Base-by-base conservation (phyloP, 2,113 vertebrate species). In the Tympanuchus pallidicinctus region DNA sequence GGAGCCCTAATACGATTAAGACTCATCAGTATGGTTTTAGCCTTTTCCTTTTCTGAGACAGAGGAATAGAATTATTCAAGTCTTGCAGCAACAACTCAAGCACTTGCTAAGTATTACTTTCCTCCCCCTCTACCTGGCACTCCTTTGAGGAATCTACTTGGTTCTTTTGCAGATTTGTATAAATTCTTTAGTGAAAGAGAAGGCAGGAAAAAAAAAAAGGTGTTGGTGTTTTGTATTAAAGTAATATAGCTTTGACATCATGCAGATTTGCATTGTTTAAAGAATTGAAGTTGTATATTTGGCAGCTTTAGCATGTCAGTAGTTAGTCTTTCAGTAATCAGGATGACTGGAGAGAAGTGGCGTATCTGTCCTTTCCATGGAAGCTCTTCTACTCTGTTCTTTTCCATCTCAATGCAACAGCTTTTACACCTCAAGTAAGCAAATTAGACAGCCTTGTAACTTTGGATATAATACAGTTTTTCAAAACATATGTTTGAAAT, bases 1-100 rank as follows among this genome's bases (percentile, higher is more conserved):
- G 96, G 96, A 96, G 97, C 97, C 98, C 96, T 98, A 98, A 98
- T 97, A 96, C 98, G 98, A 98, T 98, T 97, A 98, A 97, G 97
- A 97, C 94, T 97, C 96, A 95, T 97, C 96, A 94, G 92, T 79
- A 48, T 50, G 91, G 97, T 93, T 97, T 98, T 96, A 97, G 95
- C 92, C 96, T 93, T 96, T 98, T 97, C 96, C 96, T 96, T 98
- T 98, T 98, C 97, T 95, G 97, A 96, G 95, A 60, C 79, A 70
- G 70, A 91, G 74, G 91, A 97, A 95, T 79, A 93, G 80, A 93
- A 95, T 96, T 96, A 94, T 56, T 95, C 88, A 50, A 95, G 71
- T 38, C 67, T 78, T 76, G 43, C 45, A 27, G 54, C 63, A 91
- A 61, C 42, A 77, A 16, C 75, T 79, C 50, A 59, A 82, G 16